Conservation (phyloP, 2,888 invertebrate species). For the Deroplatys truncata region DNA sequence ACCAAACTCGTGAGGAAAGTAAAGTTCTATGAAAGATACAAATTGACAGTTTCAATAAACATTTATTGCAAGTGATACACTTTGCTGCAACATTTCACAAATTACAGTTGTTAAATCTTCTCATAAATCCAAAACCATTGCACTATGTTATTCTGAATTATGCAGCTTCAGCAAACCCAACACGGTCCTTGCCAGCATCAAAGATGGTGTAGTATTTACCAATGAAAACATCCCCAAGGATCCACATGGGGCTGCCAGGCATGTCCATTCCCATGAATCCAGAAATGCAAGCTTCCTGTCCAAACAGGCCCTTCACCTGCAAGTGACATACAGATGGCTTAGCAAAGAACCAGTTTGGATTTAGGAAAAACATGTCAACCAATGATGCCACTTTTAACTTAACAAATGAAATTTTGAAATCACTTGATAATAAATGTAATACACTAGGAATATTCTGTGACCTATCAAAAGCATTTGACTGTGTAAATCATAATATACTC, state of each 20-base stretch:
- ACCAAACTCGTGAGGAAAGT: no score
- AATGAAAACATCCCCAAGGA: slow-evolving; percentile 96
- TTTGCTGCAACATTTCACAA: background rate
- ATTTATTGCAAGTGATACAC: background rate
- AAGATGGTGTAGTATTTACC: slow-evolving; percentile 95
- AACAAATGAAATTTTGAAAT: no score
- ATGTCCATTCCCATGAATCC: slow-evolving; percentile 97
- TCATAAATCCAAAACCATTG: background rate
- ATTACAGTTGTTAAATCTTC: background rate
- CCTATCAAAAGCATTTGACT: no score
- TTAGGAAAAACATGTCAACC: no score
- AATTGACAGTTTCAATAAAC: background rate
- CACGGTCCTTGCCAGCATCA: slow-evolving; percentile 55
- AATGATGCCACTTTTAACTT: no score
- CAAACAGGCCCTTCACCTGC: background rate
- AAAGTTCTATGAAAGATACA: no score
- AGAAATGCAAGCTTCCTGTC: slow-evolving; percentile 22
- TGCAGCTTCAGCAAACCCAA: slow-evolving; percentile 16
- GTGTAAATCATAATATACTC: no score
- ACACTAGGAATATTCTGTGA: no score
- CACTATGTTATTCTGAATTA: background rate
- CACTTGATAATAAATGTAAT: no score
- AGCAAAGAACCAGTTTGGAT: no score
- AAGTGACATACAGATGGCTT: background rate
- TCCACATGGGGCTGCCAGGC: slow-evolving; percentile 94